Evolutionary conservation across 2,113 vertebrate species (phyloP), one percentile per base, ranked within the genome.

Genomic region (Lophius piscatorius): DNA sequence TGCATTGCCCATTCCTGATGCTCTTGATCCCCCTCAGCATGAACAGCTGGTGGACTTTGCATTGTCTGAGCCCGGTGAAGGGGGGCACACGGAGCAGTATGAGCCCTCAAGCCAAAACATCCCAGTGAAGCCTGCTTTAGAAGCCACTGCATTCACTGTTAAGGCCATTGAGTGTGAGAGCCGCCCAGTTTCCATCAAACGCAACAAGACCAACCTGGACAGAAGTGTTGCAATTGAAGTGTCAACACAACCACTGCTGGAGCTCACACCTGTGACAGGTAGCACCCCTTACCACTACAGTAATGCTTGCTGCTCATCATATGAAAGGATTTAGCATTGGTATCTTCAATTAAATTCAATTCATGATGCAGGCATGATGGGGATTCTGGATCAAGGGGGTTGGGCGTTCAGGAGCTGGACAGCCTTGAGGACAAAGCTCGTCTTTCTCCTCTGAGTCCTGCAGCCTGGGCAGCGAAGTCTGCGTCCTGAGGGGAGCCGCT

Each of bases 191-290:
- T 83, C 89, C 48, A 38, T 91, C 72, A 90, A 86, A 66, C 80
- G 78, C 3, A 76, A 86, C 51, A 84, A 71, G 35, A 56, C 79
- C 24, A 56, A 77, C 24, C 39, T 48, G 12, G 85, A 84, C 48
- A 74, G 76, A 26, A 85, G 87, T 18, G 80, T 91, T 5, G 74
- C 82, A 42, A 86, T 91, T 3, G 91, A 93, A 55, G 87, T 91
- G 76, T 88, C 89, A 5, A 59, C 82, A 12, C 89, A 91, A 14
- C 89, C 91, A 0, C 83, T 91, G 46, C 73, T 93, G 86, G 91
- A 91, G 85, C 85, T 91, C 42, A 81, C 77, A 0, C 87, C 91
- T 12, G 87, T 91, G 83, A 87, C 88, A 88, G 90, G 92, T 91
- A 91, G 35, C 23, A 39, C 13, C 29, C 29, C 47, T 22, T 56